Base-by-base conservation (phyloP, 2,888 invertebrate species). In the Stegana nigrithorax region DNA sequence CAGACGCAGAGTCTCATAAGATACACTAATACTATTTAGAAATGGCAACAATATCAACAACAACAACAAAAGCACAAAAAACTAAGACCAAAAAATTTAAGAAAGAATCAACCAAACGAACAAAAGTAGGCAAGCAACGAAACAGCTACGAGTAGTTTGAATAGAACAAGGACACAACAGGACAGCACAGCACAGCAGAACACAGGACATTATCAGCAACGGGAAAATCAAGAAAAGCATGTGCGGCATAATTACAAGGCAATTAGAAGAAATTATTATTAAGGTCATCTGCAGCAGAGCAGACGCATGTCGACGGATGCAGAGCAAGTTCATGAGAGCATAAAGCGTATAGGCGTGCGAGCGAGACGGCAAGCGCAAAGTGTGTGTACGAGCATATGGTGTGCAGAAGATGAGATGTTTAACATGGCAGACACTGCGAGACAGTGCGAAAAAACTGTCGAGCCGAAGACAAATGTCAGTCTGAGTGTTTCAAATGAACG, bases 241-340 rank as follows among this genome's bases (percentile, higher is more conserved):
- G 77, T 80, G 79, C 71, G 75, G 73, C 75, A 80, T 75, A 80
- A 80, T 75, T 80, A 75, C 81, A 75, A 78, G 80, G 77, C 79
- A 75, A 75, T 75, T 75, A 80, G 77, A 77, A 73, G 81, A 74
- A 78, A 75, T 76, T 80, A 75, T 80, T 80, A 75, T 74, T 72
- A 70, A 78, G 81, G 75, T 78, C 80, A 69, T 61, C n/a, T 55
- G 53, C 19, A 32, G 23, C 5, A 14, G 4, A 17, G 39, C 39
- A 10, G 17, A 39, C 6, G 14, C 39, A 6, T 10, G n/a, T n/a
- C n/a, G n/a, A n/a, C n/a, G n/a, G n/a, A n/a, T n/a, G n/a, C n/a
- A n/a, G n/a, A n/a, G n/a, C n/a, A n/a, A n/a, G n/a, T n/a, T n/a
- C n/a, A n/a, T n/a, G n/a, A n/a, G n/a, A n/a, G n/a, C 5, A 39